Percentiles rank a stretch among this genome's conserved stretches.
Evolutionary conservation across 2,113 vertebrate genomes (phyloP).

Genomic region (Cygnus buccinator): DNA sequence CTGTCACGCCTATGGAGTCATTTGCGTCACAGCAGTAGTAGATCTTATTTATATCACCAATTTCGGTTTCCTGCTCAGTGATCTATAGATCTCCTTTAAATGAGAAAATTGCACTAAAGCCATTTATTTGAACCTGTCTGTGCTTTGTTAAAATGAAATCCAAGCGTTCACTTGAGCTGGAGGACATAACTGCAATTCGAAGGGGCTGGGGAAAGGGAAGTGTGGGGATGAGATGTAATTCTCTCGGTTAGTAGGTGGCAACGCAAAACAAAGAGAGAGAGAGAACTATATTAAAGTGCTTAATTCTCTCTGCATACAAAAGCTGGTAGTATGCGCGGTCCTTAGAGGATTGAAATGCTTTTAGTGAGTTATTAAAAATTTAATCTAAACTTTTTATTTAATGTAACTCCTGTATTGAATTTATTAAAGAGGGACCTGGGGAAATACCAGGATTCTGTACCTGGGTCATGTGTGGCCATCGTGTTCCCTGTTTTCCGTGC

Average conservation of each 20-base stretch:
- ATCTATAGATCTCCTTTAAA: not conserved
- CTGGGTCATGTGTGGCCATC: not conserved
- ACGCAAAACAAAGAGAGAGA: not conserved
- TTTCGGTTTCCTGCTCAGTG: not conserved
- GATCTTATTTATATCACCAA: not conserved
- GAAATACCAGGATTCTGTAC: not conserved
- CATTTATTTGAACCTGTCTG: not conserved
- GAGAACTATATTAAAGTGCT: not conserved
- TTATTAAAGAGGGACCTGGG: conserved; percentile 63
- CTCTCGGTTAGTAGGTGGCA: not conserved
- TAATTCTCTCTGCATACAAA: conserved; percentile 5
- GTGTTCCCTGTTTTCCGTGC: not conserved
- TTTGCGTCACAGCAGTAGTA: not conserved
- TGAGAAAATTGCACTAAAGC: not conserved
- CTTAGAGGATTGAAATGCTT: conserved; percentile 23
- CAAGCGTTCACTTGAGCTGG: not conserved
- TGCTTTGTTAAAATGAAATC: not conserved
- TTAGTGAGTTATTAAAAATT: conserved; percentile 72
- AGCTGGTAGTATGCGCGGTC: not conserved
- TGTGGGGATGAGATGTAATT: conserved; percentile 1
- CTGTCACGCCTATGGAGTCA: not conserved
- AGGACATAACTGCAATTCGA: not conserved
- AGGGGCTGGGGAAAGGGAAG: not conserved
- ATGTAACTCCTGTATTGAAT: conserved; percentile 36
- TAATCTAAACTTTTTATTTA: conserved; percentile 70